Percentiles rank a stretch among this genome's conserved stretches.
phyloP scores from a whole-genome alignment of 2,888 invertebrate genomes.

The Synergus itoensis region DNA sequence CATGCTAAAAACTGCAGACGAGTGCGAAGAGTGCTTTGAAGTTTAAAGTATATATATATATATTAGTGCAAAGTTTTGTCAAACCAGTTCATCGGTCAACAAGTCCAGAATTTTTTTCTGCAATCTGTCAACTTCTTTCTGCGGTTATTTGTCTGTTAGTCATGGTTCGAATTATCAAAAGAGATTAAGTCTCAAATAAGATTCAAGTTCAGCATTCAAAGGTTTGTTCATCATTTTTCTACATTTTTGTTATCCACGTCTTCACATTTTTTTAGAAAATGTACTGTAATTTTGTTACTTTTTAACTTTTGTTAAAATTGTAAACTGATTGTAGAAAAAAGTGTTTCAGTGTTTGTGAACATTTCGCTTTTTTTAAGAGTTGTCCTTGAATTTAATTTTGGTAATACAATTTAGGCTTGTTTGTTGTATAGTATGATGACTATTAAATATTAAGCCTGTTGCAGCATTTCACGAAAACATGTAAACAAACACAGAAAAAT shows the following conservation, averaged over 20 bases:
- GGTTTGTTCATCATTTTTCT: constrained; percentile 14
- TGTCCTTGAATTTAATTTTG: constrained; percentile 25
- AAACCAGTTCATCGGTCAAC: constrained; percentile 16
- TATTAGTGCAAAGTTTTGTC: constrained; percentile 17
- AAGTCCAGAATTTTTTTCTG: constrained; percentile 16
- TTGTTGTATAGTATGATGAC: background rate
- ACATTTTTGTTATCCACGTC: background rate
- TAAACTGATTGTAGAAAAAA: background rate
- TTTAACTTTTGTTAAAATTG: background rate
- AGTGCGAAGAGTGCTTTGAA: background rate
- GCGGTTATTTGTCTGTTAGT: constrained; percentile 3
- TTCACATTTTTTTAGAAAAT: background rate
- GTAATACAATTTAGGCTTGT: background rate
- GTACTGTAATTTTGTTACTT: background rate
- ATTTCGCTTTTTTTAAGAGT: background rate
- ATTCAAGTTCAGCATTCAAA: background rate
- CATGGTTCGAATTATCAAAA: constrained; percentile 10
- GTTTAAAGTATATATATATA: background rate
- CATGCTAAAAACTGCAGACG: no score
- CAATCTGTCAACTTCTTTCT: background rate
- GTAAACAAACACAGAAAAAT: no score
- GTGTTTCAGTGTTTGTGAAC: background rate
- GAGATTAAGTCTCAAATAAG: background rate
- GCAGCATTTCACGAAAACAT: no score
- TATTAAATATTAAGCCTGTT: no score